Conservation (phyloP, 2,113 vertebrate genomes). For the Pterocles gutturalis region DNA sequence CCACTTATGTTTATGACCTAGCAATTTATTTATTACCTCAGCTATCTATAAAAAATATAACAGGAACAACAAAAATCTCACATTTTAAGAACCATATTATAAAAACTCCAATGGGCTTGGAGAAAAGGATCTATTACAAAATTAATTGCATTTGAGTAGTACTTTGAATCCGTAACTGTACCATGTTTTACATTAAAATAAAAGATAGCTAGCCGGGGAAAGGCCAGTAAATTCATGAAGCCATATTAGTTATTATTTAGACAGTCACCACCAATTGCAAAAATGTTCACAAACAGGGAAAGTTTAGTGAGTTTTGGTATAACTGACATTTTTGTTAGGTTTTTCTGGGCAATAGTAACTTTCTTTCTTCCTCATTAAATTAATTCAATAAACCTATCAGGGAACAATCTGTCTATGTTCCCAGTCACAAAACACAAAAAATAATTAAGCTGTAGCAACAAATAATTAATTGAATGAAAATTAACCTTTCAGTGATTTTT, state of each 20-base stretch:
- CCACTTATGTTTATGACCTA: neutral
- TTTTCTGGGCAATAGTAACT: neutral
- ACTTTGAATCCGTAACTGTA: neutral
- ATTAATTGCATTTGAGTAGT: neutral
- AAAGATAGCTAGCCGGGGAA: neutral
- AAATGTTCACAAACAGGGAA: neutral
- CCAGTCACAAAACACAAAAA: neutral
- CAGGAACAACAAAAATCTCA: neutral
- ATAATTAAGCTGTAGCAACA: neutral
- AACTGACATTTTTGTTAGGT: neutral
- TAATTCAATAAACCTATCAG: neutral
- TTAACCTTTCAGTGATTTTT: neutral
- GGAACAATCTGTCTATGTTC: neutral
- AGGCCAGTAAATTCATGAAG: neutral
- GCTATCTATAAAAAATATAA: neutral
- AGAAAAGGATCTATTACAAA: neutral
- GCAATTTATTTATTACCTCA: neutral
- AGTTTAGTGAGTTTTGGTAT: neutral
- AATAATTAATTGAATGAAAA: neutral
- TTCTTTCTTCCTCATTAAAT: neutral
- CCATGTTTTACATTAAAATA: neutral
- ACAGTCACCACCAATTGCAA: neutral
- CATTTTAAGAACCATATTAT: neutral
- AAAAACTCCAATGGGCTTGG: neutral
- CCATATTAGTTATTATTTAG: neutral